Evolutionary conservation across 2,797 vertebrate species (phyloP).

Genomic region (Crenichthys baileyi): DNA sequence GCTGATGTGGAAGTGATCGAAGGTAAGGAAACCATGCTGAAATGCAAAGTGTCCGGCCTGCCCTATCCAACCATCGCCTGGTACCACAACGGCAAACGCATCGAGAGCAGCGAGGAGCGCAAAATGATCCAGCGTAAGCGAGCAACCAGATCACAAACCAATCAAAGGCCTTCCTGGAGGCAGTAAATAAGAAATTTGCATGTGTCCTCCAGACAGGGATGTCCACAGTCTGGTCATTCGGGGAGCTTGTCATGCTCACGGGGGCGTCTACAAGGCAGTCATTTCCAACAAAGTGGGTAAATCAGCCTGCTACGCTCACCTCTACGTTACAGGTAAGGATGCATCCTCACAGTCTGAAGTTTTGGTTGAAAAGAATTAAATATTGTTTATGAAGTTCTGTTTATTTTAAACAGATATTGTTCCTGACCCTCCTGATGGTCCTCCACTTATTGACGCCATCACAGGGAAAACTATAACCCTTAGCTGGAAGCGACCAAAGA

Average conservation of each 20-base stretch:
- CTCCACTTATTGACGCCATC: slow-evolving; percentile 85
- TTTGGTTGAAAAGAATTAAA: neutral
- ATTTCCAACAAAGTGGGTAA: slow-evolving; percentile 96
- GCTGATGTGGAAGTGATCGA: slow-evolving; percentile 90
- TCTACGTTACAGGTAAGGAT: slow-evolving; percentile 90
- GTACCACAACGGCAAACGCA: slow-evolving; percentile 92
- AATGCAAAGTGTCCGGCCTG: slow-evolving; percentile 90
- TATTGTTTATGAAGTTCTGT: neutral
- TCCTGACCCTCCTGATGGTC: slow-evolving; percentile 90
- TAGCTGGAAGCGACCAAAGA: slow-evolving; percentile 91
- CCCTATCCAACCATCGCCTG: slow-evolving; percentile 95
- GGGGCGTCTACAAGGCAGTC: slow-evolving; percentile 96
- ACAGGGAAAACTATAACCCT: slow-evolving; percentile 89
- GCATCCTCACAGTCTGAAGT: neutral
- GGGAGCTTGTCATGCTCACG: slow-evolving; percentile 85
- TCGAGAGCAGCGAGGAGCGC: slow-evolving; percentile 91
- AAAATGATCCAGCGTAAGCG: slow-evolving; percentile 93
- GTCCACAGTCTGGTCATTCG: slow-evolving; percentile 90
- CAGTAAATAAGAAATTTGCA: slow-evolving; percentile 24
- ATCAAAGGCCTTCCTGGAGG: rapidly evolving
- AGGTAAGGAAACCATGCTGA: slow-evolving; percentile 88
- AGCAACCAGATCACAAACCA: neutral
- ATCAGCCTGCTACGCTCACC: slow-evolving; percentile 93
- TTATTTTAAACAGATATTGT: slow-evolving; percentile 84
- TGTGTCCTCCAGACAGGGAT: slow-evolving; percentile 89